Evolutionary conservation across 2,797 vertebrate genomes (phyloP), one percentile per base, ranked within the genome.

Genomic region (Podargus strigoides): DNA sequence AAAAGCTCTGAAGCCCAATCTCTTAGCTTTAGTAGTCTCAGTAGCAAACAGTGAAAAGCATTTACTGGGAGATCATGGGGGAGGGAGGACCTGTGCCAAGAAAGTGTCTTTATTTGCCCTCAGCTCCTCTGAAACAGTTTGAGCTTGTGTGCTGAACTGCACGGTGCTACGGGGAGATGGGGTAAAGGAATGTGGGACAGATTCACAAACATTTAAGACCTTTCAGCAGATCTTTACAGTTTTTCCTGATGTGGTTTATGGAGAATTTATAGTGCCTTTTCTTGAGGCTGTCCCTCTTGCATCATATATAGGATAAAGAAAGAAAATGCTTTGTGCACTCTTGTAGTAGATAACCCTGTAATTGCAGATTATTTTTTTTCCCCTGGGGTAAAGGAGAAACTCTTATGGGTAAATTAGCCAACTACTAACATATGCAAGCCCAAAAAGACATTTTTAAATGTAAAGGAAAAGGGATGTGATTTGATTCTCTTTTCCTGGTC

Each of bases 201-300:
- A 84, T 67, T 95, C 52, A 46, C 82, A 42, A 87, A 46, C 39
- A 47, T 15, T 85, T 28, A 66, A 55, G 50, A 66, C 12, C 23
- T 91, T 87, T 81, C 66, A 69, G 32, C 46, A 73, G 32, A 58
- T 58, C 44, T 67, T 86, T 86, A 36, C 34, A 69, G 53, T 92
- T 94, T 79, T 60, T 92, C 50, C n/a, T 93, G 32, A 50, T 90
- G 76, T 86, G 49, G 56, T 85, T 91, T 91, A 26, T 82, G n/a
- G 67, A 69, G n/a, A 85, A 82, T 52, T 88, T 82, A 55, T 78
- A 21, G 13, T 36, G 53, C 19, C 5, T 91, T 67, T 92, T 91
- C 62, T 78, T 64, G 73, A 85, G 41, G 39, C n/a, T 42, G 30
- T 60, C 28, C 20, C 19, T 86, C 56, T 95, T 88, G 60, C 41